Percentiles rank a stretch among this genome's conserved stretches.
Conservation (phyloP, 1,140 invertebrate species). For the Sycobia sp. region DNA sequence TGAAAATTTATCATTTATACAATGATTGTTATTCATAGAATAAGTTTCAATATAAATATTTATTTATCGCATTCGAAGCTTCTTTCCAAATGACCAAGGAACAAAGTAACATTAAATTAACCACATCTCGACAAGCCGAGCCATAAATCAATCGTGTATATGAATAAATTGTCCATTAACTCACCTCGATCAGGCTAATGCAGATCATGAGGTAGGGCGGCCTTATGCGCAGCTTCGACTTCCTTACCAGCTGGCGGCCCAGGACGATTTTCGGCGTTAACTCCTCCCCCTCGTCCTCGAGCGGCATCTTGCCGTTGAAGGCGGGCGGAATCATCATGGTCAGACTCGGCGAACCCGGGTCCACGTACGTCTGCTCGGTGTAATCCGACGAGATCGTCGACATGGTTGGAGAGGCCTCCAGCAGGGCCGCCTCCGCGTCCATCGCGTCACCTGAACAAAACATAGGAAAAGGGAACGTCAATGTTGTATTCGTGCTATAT, state of each 20-base stretch:
- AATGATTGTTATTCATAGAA: too few relatives aligned
- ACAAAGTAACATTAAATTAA: too few relatives aligned
- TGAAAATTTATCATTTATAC: too few relatives aligned
- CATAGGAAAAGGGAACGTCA: too few relatives aligned
- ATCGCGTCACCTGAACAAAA: conserved; percentile 46
- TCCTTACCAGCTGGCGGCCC: conserved; percentile 42
- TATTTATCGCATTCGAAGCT: too few relatives aligned
- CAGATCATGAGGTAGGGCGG: conserved; percentile 60
- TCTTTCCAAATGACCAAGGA: too few relatives aligned
- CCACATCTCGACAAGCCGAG: too few relatives aligned
- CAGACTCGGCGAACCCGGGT: conserved; percentile 42
- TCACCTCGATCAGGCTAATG: conserved; percentile 57
- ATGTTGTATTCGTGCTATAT: too few relatives aligned
- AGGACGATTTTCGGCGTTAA: conserved; percentile 36
- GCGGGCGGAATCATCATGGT: conserved; percentile 37
- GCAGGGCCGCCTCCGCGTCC: conserved; percentile 54
- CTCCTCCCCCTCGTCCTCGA: conserved; percentile 39
- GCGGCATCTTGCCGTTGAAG: conserved; percentile 41
- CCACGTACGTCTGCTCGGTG: conserved; percentile 48
- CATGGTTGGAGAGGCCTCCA: conserved; percentile 54
- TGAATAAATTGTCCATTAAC: too few relatives aligned
- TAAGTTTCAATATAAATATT: too few relatives aligned
- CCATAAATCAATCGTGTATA: too few relatives aligned
- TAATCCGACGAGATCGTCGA: conserved; percentile 55
- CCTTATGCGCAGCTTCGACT: conserved; percentile 57